Evolutionary conservation across 1,140 invertebrate genomes (phyloP), one percentile per base, ranked within the genome.

Genomic region (Helicorthomorpha holstii): DNA sequence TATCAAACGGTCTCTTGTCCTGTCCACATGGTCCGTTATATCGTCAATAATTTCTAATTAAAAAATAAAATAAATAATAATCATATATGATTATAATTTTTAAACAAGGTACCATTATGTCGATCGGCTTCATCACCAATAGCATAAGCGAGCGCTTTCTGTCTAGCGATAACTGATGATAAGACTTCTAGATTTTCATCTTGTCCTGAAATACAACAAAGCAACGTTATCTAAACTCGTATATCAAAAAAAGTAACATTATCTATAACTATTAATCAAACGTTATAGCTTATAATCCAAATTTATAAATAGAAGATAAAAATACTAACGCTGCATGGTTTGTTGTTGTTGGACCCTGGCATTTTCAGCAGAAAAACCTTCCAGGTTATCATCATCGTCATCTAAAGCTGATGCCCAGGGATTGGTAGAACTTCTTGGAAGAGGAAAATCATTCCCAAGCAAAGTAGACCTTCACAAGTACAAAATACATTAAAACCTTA

Each of bases 121-220:
- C 75, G 64, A 62, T 83, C 78, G 1, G 87, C 82, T 73, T 88
- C 84, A 62, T 72, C 74, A 24, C 78, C 75, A 58, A 88, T 82
- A 45, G 76, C 78, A 43, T 78, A 66, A 23, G 83, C 83, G 59
- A 88, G 77, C 59, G 80, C 67, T 58, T 84, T 85, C 62, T 89
- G 85, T 24, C 83, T 66, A 1, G 76, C 72, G 48, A 89, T 82
- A 2, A 85, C 80, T 62, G 79, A 74, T 14, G 82, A 80, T 44
- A 88, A 67, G 52, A 75, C 76, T 55, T 87, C 83, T 23, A 89
- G 67, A 0, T 83, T 83, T 58, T 73, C 64, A 62, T 88, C 81
- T 75, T 88, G 84, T 48, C 81, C 78, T 80, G 64, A 56, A 65
- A 75, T 34, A 51, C 59, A 46, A 46, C 25, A 19, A 46, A 46